Conservation (phyloP, 2,113 vertebrate species). For the Atractosteus spatula region DNA sequence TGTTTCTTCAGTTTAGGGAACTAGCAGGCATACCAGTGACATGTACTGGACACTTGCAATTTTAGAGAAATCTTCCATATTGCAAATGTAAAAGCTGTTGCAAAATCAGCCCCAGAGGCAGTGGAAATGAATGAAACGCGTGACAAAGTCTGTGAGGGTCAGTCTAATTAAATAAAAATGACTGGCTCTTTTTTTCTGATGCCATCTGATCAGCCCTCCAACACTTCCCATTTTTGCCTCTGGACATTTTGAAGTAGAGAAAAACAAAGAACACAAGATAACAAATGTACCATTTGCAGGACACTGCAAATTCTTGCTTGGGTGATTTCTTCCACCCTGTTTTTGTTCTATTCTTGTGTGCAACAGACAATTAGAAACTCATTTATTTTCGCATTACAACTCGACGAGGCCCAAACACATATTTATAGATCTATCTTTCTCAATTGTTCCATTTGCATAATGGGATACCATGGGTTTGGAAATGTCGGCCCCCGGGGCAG, state of each 20-base stretch:
- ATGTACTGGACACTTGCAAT: no score
- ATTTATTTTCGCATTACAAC: conserved; percentile 79
- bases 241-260: conserved; percentile 43
- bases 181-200: conserved; percentile 40
- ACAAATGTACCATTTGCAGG: conserved; percentile 5
- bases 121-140: no score
- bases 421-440: conserved; percentile 75
- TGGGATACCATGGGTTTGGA: conserved; percentile 81
- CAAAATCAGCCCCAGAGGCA: no score
- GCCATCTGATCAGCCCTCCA: conserved; percentile 58
- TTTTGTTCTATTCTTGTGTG: conserved; percentile 73
- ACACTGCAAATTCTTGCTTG: conserved; percentile 20
- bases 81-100: no score
- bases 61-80: no score
- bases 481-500: conserved; percentile 80
- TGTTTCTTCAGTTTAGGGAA: no score
- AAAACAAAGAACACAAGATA: conserved; percentile 28
- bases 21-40: no score
- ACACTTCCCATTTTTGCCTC: conserved; percentile 31
- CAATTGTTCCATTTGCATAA: conserved; percentile 88
- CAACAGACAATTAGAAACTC: conserved; percentile 84
- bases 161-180: no score
- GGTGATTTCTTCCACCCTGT: conserved; percentile 40
- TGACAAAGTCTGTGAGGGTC: no score
- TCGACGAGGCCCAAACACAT: conserved; percentile 68